phyloP scores from a whole-genome alignment of 2,888 invertebrate species.

The Spisula solida region DNA sequence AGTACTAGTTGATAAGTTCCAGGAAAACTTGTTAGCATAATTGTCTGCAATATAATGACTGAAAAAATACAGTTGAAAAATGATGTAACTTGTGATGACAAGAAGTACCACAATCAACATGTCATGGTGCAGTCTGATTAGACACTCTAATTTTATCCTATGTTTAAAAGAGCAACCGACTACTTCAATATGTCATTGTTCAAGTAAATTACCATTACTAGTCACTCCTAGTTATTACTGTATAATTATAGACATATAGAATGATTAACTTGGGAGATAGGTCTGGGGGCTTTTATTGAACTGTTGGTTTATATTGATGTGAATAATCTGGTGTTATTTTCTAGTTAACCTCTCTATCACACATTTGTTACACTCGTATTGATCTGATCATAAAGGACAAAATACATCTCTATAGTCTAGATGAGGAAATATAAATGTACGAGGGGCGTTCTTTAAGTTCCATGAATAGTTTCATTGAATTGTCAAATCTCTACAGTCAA shows the following conservation, averaged over 20 bases:
- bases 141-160: background rate
- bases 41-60: too few relatives aligned
- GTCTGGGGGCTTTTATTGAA: background rate
- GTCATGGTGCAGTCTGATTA: background rate
- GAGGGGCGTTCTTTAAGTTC: too few relatives aligned
- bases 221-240: background rate
- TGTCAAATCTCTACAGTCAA: too few relatives aligned
- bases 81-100: too few relatives aligned
- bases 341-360: conserved; percentile 14
- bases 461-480: too few relatives aligned
- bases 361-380: background rate
- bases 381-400: conserved; percentile 9
- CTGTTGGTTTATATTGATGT: conserved; percentile 7
- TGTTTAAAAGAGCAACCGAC: background rate
- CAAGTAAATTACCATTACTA: background rate
- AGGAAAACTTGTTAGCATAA: too few relatives aligned
- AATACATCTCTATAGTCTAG: background rate
- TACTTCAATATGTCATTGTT: background rate
- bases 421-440: too few relatives aligned
- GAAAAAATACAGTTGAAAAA: too few relatives aligned
- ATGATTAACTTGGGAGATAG: background rate
- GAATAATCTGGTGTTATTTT: conserved; percentile 11
- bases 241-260: conserved; percentile 6
- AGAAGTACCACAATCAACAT: too few relatives aligned
- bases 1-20: too few relatives aligned